Percentiles rank a stretch among this genome's conserved stretches.
Conservation (phyloP, 2,797 vertebrate genomes). For the Telmatherina bonti region DNA sequence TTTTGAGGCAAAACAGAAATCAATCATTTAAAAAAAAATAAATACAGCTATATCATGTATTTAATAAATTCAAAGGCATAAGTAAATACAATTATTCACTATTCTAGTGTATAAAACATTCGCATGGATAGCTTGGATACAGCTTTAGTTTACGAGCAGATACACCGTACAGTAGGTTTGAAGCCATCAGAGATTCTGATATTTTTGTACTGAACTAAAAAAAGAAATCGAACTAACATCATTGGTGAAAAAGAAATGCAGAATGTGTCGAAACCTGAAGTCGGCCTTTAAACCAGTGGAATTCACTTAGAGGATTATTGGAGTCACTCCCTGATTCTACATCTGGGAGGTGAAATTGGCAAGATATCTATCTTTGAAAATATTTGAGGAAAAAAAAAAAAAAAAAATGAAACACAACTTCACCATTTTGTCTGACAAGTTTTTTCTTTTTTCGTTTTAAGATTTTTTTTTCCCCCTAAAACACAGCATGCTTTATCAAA, state of each 20-base stretch:
- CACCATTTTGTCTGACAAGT: too few relatives aligned
- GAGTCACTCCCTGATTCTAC: constrained; percentile 5
- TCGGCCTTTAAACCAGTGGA: background rate
- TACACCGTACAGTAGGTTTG: background rate
- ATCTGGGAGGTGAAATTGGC: constrained; percentile 15
- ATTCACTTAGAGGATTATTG: background rate
- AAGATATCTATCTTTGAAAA: constrained; percentile 15
- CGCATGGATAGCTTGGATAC: constrained; percentile 6
- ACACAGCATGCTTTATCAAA: too few relatives aligned
- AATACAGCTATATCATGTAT: constrained; percentile 13
- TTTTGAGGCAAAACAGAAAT: constrained; percentile 15
- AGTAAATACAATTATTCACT: constrained; percentile 30
- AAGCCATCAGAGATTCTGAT: constrained; percentile 15
- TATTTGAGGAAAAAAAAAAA: background rate
- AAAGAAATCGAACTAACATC: background rate
- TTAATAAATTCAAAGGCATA: constrained; percentile 27
- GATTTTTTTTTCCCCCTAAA: too few relatives aligned
- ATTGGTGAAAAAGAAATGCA: background rate
- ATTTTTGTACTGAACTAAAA: constrained; percentile 36
- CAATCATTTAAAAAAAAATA: constrained; percentile 12
- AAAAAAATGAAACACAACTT: background rate
- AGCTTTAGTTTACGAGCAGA: constrained; percentile 15
- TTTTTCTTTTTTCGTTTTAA: too few relatives aligned
- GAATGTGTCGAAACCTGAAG: constrained; percentile 1
- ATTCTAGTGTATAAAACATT: constrained; percentile 22